A percentile compares a stretch with the other conserved stretches of the same genome.
phyloP scores from a whole-genome alignment of 2,113 vertebrate species.

The Phaetusa simplex region DNA sequence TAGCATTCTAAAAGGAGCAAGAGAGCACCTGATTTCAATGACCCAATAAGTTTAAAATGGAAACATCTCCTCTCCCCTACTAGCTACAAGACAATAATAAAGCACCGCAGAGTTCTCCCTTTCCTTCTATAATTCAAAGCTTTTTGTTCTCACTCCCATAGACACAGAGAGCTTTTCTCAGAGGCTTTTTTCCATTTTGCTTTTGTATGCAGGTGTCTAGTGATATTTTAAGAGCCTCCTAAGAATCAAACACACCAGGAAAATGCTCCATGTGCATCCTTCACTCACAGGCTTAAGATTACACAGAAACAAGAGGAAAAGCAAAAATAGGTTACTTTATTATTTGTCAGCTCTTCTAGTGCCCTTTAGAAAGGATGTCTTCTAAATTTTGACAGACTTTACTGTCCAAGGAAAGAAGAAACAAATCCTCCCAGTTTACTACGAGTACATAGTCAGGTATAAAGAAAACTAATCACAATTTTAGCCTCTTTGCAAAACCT shows the following conservation, averaged over 20 bases:
- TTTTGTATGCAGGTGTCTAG: constrained; percentile 46
- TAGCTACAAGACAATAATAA: constrained; percentile 44
- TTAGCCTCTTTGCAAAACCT: not conserved
- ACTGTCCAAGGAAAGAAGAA: not conserved
- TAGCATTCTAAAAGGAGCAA: constrained; percentile 84
- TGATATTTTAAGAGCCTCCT: constrained; percentile 37
- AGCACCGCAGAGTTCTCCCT: constrained; percentile 19
- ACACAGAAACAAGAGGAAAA: not conserved
- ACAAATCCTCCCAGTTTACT: not conserved
- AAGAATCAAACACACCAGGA: constrained; percentile 35
- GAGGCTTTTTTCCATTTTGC: constrained; percentile 24
- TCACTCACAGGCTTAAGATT: not conserved
- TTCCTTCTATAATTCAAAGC: constrained; percentile 10
- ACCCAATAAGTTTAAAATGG: constrained; percentile 47
- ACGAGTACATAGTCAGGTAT: not conserved
- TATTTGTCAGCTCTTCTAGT: not conserved
- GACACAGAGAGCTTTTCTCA: constrained; percentile 24
- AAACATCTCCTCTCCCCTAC: constrained; percentile 32
- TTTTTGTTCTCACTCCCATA: constrained; percentile 17
- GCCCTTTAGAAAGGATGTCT: not conserved
- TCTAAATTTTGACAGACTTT: not conserved
- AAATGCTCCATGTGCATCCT: not conserved
- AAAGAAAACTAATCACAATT: not conserved
- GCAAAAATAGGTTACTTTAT: not conserved
- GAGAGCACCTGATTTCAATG: constrained; percentile 48